Evolutionary conservation across 2,888 invertebrate genomes (phyloP), one percentile per base, ranked within the genome.

Genomic region (Eilema griseolum): DNA sequence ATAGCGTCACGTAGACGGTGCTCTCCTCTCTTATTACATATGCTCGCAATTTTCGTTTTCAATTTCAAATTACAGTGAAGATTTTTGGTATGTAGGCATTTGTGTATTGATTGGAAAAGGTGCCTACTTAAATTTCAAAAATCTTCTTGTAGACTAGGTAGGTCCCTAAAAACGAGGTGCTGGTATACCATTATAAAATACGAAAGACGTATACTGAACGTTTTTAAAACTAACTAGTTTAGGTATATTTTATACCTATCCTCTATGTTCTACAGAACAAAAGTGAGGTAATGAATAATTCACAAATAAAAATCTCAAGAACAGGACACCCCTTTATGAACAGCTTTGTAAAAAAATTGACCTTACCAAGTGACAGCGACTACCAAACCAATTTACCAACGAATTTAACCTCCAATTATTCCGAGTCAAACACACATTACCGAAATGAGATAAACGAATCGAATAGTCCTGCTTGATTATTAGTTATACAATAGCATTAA

Each of bases 1-100:
- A 95, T 93, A 94, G 95, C 92, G 88, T 93, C 95, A 95, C 95
- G 95, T 94, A 95, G 87, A 75, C 84, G 86, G 85, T 82, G 85
- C 83, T 88, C 89, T 86, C 84, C 85, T 86, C 88, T 88, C 87
- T 86, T 87, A 88, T 88, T 89, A 86, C 86, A 76, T 78, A 83
- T 85, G 84, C 76, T 88, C 88, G 92, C 90, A 92, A 92, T 93
- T 91, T 91, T 92, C 90, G 88, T 87, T 89, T 91, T 91, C 90
- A 85, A 92, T 91, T 90, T 86, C 75, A 86, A 87, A 89, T 88
- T 86, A 87, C 85, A 83, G 80, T 76, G 79, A 84, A 76, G 75
- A 78, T 79, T 83, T 84, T 86, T 75, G 76, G 76, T 84, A 79
- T 78, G 72, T 75, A 67, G 37, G 26, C 59, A 64, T 24, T 64